phyloP scores from a whole-genome alignment of 2,113 vertebrate species.

The Seriola quinqueradiata region DNA sequence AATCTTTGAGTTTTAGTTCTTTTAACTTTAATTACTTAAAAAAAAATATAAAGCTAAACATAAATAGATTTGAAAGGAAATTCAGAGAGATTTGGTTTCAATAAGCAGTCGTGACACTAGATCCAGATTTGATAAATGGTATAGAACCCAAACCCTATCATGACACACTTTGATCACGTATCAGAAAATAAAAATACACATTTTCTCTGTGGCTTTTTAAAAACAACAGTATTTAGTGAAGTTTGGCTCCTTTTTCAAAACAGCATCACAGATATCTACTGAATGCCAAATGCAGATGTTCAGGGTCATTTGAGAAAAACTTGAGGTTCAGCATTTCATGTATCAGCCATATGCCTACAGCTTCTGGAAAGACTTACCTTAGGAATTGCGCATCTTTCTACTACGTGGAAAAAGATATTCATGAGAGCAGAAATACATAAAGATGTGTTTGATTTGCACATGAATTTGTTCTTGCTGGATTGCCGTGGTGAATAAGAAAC shows the following conservation, averaged over 20 bases:
- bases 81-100: not conserved
- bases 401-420: conserved; percentile 22
- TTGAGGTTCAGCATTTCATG: conserved; percentile 12
- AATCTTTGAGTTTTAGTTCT: not conserved
- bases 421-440: conserved; percentile 2
- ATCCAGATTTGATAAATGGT: not conserved
- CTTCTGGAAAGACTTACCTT: not conserved
- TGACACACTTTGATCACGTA: not conserved
- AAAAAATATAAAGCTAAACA: not conserved
- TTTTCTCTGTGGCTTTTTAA: conserved; percentile 1
- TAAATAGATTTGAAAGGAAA: not conserved
- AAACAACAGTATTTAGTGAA: conserved; percentile 15
- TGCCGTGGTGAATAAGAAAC: not conserved
- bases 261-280: conserved; percentile 21
- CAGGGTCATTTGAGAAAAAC: conserved; percentile 40
- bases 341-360: not conserved
- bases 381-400: not conserved
- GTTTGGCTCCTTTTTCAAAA: conserved; percentile 10
- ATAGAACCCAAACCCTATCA: not conserved
- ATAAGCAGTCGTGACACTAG: not conserved
- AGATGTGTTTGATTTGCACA: conserved; percentile 33
- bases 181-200: conserved; percentile 10
- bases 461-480: conserved; percentile 22
- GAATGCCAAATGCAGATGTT: conserved; percentile 35
- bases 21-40: not conserved